These are phyloP conservation scores for Sepiola atlantica DNA, from an alignment of 2,888 invertebrate species.

Conservation along the genomic window DNA sequence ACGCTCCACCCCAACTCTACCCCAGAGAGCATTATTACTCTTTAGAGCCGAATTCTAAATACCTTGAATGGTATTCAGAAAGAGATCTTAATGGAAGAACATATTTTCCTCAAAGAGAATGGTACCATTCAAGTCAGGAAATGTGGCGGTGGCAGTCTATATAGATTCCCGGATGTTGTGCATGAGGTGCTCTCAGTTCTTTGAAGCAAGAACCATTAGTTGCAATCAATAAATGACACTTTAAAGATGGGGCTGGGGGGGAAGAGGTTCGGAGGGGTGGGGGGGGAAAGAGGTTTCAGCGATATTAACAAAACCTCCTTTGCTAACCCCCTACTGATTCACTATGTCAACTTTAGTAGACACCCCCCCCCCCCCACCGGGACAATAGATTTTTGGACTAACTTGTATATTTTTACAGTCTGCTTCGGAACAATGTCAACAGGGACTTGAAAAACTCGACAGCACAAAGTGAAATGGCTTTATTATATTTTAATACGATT, in stretches of 20 bases:
- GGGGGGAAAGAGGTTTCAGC: background rate
- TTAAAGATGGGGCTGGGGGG: background rate
- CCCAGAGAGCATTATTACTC: background rate
- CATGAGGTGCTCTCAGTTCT: background rate
- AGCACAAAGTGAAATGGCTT: conserved; percentile 6
- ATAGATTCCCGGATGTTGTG: conserved; percentile 4
- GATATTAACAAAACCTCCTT: conserved; percentile 32
- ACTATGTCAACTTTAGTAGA: background rate
- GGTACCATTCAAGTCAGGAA: conserved; percentile 9
- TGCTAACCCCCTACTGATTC: background rate
- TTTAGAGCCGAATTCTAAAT: background rate
- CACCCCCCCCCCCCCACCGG: too few species aligned
- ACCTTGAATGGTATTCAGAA: background rate
- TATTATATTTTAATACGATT: background rate
- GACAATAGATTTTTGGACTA: background rate
- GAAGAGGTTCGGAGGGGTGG: background rate
- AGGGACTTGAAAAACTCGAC: background rate
- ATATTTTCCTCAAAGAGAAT: conserved; percentile 8
- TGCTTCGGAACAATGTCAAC: conserved; percentile 32
- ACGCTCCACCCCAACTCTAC: background rate
- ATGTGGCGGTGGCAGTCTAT: background rate
- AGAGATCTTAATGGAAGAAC: conserved; percentile 22
- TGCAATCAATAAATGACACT: background rate
- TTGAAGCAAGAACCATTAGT: conserved; percentile 32
- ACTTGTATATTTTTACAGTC: conserved; percentile 10